Percentiles rank a stretch among this genome's conserved stretches.
Evolutionary conservation across 2,888 invertebrate genomes (phyloP).

Genomic region (Lithosia quadra): DNA sequence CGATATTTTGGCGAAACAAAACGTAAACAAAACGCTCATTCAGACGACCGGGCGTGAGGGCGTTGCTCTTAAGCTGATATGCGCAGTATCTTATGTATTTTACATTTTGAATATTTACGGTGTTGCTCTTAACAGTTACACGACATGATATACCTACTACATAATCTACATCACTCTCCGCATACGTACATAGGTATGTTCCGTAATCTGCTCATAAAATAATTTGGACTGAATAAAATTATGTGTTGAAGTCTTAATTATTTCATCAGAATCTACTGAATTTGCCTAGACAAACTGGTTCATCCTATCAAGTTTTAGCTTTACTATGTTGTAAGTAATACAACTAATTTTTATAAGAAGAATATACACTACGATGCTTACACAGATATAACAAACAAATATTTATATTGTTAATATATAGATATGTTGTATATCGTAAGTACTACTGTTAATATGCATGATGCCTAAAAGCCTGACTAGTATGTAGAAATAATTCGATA

Average conservation of each 20-base stretch:
- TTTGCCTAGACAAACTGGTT: slow-evolving; percentile 2
- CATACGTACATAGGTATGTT: background rate
- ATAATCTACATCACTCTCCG: background rate
- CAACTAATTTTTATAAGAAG: background rate
- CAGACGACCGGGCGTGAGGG: slow-evolving; percentile 76
- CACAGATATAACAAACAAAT: background rate
- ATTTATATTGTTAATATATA: slow-evolving; percentile 5
- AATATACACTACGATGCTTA: background rate
- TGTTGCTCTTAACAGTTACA: slow-evolving; percentile 27
- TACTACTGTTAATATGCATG: slow-evolving; percentile 12
- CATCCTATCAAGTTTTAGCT: background rate
- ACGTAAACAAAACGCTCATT: slow-evolving; percentile 69
- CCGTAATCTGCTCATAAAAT: background rate
- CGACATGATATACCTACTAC: background rate
- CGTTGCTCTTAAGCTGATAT: slow-evolving; percentile 73
- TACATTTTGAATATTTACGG: slow-evolving; percentile 35
- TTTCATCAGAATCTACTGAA: background rate
- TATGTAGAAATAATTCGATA: slow-evolving; percentile 64
- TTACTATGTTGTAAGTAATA: slow-evolving; percentile 7
- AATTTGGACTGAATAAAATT: background rate
- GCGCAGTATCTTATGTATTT: slow-evolving; percentile 48
- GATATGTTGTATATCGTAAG: background rate
- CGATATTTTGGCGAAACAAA: slow-evolving; percentile 68
- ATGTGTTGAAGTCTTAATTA: background rate
- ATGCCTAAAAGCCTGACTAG: slow-evolving; percentile 4